Evolutionary conservation across 2,113 vertebrate genomes (phyloP), one percentile per base, ranked within the genome.

Genomic region (Antechinus stuartii): DNA sequence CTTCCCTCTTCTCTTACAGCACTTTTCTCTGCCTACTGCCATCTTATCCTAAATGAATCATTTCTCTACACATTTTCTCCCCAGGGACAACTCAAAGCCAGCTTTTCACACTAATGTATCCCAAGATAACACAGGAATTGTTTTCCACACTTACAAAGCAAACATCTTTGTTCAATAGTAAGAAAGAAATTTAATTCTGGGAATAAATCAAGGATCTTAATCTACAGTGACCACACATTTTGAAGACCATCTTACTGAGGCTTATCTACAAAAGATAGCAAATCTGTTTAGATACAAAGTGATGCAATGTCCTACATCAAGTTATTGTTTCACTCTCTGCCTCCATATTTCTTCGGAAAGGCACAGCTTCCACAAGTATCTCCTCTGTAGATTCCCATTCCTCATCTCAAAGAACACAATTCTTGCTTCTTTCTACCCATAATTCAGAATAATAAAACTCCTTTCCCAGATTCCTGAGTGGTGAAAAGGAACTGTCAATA

Each of bases 61-160:
- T 3, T 25, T 54, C 57, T 91, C 54, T 61, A 94, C 47, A 54
- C 0, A 0, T 1, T 8, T 30, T n/a, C 50, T 55, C 35, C 55
- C 92, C 9, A 0, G 9, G 61, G 95, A 47, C 8, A 35, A 27
- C 47, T 49, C 47, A 68, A 47, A 46, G 55, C 55, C 91, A 49
- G 54, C 54, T 57, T 49, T 92, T 56, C 91, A 89, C 23, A 3
- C 35, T 0, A 14, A 19, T 49, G 84, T 25, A 0, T 52, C 47
- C 35, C 50, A 14, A 0, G 0, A 89, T n/a, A 7, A 53, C 54
- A 54, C 0, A 1, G 14, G 54, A 30, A 25, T 1, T 0, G 54
- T 57, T 3, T 35, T 84, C 90, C 7, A 19, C 16, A 49, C 56
- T 26, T 4, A 90, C 42, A 54, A 14, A 8, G 11, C 53, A 46